Conservation (phyloP, 2,113 vertebrate genomes). For the Sisor rabdophorus region DNA sequence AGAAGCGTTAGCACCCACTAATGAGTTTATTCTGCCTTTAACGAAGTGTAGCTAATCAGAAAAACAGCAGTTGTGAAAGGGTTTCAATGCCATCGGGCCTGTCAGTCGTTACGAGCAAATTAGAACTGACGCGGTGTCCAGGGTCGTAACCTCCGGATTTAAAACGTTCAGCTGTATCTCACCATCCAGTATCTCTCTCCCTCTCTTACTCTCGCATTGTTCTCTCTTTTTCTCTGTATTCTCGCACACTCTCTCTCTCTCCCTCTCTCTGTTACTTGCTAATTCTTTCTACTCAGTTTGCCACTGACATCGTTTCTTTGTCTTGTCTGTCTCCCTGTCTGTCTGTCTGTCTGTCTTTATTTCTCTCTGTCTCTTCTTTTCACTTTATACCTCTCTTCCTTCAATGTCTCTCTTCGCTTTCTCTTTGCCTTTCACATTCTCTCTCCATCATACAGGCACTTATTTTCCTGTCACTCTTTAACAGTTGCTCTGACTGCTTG, state of each 20-base stretch:
- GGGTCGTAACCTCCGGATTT: constrained; percentile 43
- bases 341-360: too few relatives aligned
- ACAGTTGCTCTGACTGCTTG: background rate
- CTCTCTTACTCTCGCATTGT: too few relatives aligned
- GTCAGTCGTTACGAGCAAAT: constrained; percentile 56
- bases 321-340: too few relatives aligned
- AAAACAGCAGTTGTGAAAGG: constrained; percentile 59
- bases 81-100: constrained; percentile 57
- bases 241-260: constrained; percentile 3
- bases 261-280: background rate
- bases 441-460: background rate
- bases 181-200: background rate
- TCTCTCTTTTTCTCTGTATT: background rate
- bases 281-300: background rate
- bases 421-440: background rate
- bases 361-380: background rate
- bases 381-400: too few relatives aligned
- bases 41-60: constrained; percentile 63
- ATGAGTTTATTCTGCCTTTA: constrained; percentile 63
- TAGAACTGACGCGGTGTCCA: constrained; percentile 58
- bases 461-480: constrained; percentile 12
- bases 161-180: background rate
- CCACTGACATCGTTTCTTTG: too few relatives aligned
- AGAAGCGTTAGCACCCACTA: constrained; percentile 53
- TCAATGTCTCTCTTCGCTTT: background rate